A percentile compares a stretch with the other conserved stretches of the same genome.
Evolutionary conservation across 1,140 invertebrate genomes (phyloP).

Genomic region (Gerris buenoi): DNA sequence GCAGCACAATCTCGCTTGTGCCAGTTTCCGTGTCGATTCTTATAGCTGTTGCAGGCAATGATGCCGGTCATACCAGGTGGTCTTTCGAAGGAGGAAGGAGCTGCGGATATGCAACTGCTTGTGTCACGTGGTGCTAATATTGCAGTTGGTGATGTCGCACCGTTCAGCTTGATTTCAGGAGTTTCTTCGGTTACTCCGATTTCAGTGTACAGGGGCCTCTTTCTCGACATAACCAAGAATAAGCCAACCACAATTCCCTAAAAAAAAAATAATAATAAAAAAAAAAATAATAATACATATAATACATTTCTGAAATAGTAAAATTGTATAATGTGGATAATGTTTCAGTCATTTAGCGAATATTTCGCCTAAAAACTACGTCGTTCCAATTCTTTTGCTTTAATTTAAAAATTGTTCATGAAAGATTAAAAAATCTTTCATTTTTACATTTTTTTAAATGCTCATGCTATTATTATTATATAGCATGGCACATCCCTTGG

Average conservation of each 20-base stretch:
- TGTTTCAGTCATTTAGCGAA: too few relatives aligned
- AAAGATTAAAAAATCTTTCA: too few relatives aligned
- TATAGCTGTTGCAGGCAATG: conserved; percentile 58
- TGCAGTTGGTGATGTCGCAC: conserved; percentile 12
- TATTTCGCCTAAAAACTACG: too few relatives aligned
- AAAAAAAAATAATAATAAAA: too few relatives aligned
- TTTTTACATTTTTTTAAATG: too few relatives aligned
- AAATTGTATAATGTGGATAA: too few relatives aligned
- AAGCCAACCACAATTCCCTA: conserved; percentile 30
- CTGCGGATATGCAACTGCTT: not conserved
- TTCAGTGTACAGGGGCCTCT: conserved; percentile 31
- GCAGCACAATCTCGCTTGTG: conserved; percentile 26
- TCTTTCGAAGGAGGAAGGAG: conserved; percentile 26
- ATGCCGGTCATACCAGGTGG: conserved; percentile 52
- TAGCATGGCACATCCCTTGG: too few relatives aligned
- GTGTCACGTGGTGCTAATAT: not conserved
- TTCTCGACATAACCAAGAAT: conserved; percentile 29
- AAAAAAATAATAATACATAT: too few relatives aligned
- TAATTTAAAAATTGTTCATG: too few relatives aligned
- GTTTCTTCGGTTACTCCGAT: conserved; percentile 21
- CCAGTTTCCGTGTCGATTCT: conserved; percentile 49
- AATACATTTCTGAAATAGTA: too few relatives aligned
- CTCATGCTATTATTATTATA: too few relatives aligned
- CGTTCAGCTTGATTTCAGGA: conserved; percentile 18
- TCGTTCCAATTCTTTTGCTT: too few relatives aligned